A percentile compares a stretch with the other conserved stretches of the same genome.
Evolutionary conservation across 2,797 vertebrate species (phyloP).

Genomic region (Crypturellus tataupa): DNA sequence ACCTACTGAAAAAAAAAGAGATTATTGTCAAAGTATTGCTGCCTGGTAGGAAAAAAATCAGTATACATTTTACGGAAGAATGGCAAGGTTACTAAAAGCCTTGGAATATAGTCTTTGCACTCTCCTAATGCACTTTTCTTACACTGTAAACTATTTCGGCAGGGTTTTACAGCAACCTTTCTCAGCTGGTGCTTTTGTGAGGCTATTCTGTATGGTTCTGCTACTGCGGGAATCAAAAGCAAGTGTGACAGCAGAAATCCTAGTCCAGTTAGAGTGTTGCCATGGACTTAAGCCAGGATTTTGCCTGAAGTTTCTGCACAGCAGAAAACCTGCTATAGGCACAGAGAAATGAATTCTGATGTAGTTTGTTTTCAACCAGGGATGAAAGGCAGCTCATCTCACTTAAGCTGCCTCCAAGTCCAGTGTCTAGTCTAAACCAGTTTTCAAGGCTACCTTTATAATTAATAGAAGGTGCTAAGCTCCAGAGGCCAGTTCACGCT

Average conservation of each 20-base stretch:
- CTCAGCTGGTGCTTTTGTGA: not conserved
- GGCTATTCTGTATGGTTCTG: not conserved
- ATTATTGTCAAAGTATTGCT: not conserved
- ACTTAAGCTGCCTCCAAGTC: constrained; percentile 62
- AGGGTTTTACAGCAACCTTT: not conserved
- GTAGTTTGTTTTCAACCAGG: constrained; percentile 19
- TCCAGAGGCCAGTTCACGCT: constrained; percentile 61
- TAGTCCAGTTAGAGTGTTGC: constrained; percentile 26
- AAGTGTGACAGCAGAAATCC: not conserved
- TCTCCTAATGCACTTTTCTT: not conserved
- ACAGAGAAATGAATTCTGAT: constrained; percentile 33
- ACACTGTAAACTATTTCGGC: constrained; percentile 18
- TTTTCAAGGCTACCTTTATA: constrained; percentile 42
- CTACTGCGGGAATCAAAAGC: not conserved
- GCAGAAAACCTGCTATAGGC: not conserved
- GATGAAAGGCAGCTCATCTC: constrained; percentile 45
- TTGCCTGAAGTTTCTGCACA: constrained; percentile 36
- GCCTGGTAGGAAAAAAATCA: not conserved
- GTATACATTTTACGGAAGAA: not conserved
- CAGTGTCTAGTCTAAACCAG: constrained; percentile 43
- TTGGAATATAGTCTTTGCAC: not conserved
- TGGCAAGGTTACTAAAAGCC: not conserved
- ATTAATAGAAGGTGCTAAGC: constrained; percentile 57
- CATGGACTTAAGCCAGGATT: constrained; percentile 49
- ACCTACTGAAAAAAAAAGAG: not conserved